Base-by-base conservation (phyloP, 1,140 invertebrate genomes). In the Neodiprion fabricii region DNA sequence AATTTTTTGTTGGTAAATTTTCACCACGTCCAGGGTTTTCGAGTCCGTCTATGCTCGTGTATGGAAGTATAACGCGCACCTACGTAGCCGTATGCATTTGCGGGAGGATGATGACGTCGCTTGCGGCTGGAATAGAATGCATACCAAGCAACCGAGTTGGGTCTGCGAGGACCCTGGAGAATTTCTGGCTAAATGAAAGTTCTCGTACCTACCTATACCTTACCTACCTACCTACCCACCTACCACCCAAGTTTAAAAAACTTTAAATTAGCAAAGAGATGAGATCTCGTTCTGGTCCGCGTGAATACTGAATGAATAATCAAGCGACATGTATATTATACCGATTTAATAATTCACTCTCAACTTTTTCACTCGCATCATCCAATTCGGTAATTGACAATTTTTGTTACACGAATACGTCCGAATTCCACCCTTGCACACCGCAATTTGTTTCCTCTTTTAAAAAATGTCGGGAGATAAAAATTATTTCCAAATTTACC, bases 151-250 rank as follows among this genome's bases (percentile, higher is more conserved):
- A 61, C 11, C n/a, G n/a, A 14, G n/a, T 14, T 17, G 11, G 11
- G 53, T 12, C 11, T 61, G 11, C 53, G n/a, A 12, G 53, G 53
- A 17, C 53, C 53, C 53, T 61, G 53, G 53, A 61, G 53, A 61
- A 61, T 61, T 61, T 61, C 53, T 61, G 53, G 53, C 53, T 61
- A 61, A 61, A 61, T 61, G 53, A 61, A 61, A 61, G 53, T 61
- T 12, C 53, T 17, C 11, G 53, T 61, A 17, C 28, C 28, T 40
- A 40, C 28, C 28, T 40, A 40, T 40, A 40, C 28, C 28, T 40
- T 40, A 40, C 28, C 28, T 40, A 40, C 28, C 28, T 40, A 40
- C 28, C 28, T 40, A 40, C 28, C 28, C 28, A 40, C 28, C 28
- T 40, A 40, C 53, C 53, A 9, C 53, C 11, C 11, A 61, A 17